phyloP scores from a whole-genome alignment of 2,888 invertebrate species.

The Sisyra nigra region DNA sequence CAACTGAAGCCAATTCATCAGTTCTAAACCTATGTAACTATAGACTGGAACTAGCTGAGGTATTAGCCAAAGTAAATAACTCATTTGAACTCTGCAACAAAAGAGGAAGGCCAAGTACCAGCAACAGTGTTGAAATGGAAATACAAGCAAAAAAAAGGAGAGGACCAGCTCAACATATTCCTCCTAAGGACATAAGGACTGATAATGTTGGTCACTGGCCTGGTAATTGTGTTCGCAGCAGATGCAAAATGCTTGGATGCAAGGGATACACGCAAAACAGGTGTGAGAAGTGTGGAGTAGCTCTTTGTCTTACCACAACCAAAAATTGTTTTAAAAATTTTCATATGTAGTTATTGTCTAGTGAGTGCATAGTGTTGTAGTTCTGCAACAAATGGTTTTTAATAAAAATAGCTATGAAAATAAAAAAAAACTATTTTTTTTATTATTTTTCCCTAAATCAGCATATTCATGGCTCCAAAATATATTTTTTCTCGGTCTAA shows the following conservation, averaged over 20 bases:
- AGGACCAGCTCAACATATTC: constrained; percentile 2
- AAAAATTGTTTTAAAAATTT: constrained; percentile 10
- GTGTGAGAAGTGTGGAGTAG: constrained; percentile 11
- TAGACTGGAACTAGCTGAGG: not conserved
- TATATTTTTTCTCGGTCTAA: no score
- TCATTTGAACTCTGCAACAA: not conserved
- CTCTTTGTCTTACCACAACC: constrained; percentile 7
- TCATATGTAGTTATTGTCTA: no score
- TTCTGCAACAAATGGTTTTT: no score
- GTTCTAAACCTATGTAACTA: no score
- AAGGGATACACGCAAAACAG: constrained; percentile 9
- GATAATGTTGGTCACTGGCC: constrained; percentile 11
- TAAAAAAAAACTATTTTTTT: no score
- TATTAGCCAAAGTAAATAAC: not conserved
- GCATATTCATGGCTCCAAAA: no score
- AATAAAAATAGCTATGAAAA: no score
- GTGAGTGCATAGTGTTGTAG: no score
- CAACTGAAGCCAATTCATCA: no score
- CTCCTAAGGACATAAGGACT: constrained; percentile 9
- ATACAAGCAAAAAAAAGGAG: constrained; percentile 5
- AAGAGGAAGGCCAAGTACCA: not conserved
- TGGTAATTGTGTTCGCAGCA: constrained; percentile 3
- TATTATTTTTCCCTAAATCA: no score
- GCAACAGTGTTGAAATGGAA: not conserved
- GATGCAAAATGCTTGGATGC: constrained; percentile 11